Evolutionary conservation across 2,888 invertebrate species (phyloP).

Genomic region (Eupeodes luniger): DNA sequence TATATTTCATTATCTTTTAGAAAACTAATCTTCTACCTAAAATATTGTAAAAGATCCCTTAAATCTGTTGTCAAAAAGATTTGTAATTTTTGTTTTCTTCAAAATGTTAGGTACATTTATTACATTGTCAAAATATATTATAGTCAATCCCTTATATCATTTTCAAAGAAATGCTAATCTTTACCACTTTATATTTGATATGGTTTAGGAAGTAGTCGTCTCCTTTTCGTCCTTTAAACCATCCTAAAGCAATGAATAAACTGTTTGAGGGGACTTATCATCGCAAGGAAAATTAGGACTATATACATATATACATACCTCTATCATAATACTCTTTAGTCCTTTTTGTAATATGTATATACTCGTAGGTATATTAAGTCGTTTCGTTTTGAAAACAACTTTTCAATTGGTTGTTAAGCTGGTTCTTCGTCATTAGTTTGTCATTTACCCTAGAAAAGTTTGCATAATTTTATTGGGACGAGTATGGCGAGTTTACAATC

Average conservation of each 20-base stretch:
- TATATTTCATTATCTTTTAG: neutral
- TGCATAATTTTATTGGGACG: constrained; percentile 26
- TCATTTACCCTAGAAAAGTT: constrained; percentile 58
- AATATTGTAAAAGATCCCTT: neutral
- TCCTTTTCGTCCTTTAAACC: neutral
- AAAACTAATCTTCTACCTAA: neutral
- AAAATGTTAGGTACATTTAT: neutral
- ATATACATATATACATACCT: neutral
- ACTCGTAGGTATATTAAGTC: neutral
- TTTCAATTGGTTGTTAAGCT: constrained; percentile 63
- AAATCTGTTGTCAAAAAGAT: constrained; percentile 5
- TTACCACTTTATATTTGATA: constrained; percentile 13
- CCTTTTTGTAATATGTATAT: too few relatives aligned
- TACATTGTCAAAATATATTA: constrained; percentile 12
- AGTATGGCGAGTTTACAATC: neutral
- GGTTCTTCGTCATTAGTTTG: constrained; percentile 67
- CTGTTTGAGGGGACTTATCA: neutral
- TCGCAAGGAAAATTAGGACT: constrained; percentile 18
- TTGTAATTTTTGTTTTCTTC: neutral
- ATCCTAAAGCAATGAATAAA: neutral
- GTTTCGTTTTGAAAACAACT: constrained; percentile 48
- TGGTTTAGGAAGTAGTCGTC: neutral
- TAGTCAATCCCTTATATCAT: constrained; percentile 18
- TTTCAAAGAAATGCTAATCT: constrained; percentile 23
- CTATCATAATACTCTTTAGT: neutral